phyloP scores from a whole-genome alignment of 2,888 invertebrate genomes.

The Oscheius sp. region DNA sequence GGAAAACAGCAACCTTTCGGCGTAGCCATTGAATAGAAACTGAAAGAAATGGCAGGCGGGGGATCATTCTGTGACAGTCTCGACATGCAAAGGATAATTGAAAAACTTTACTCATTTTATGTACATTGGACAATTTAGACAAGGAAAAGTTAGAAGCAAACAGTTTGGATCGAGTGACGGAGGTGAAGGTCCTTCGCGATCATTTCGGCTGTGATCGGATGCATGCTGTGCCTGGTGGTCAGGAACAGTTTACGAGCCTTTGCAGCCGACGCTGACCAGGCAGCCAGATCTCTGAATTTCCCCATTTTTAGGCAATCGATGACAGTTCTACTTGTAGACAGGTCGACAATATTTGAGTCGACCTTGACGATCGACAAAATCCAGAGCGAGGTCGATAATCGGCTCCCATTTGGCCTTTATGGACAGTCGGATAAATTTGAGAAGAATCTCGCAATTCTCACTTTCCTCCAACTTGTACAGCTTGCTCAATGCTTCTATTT shows the following conservation, averaged over 20 bases:
- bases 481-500: conserved; percentile 79
- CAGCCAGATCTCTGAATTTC: conserved; percentile 51
- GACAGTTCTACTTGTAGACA: conserved; percentile 78
- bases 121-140: not conserved
- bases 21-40: too few species aligned
- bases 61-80: too few species aligned
- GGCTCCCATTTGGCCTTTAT: conserved; percentile 82
- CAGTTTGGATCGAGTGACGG: conserved; percentile 59
- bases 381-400: conserved; percentile 80
- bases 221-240: conserved; percentile 49
- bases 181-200: conserved; percentile 62
- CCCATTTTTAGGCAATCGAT: too few species aligned
- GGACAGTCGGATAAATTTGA: conserved; percentile 83
- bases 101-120: not conserved
- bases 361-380: conserved; percentile 86
- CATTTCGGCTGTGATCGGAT: conserved; percentile 65
- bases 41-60: too few species aligned
- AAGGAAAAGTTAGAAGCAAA: conserved; percentile 52
- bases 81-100: too few species aligned
- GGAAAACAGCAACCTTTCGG: too few species aligned
- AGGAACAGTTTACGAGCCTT: conserved; percentile 56
- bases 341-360: conserved; percentile 92
- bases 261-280: conserved; percentile 52
- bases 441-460: conserved; percentile 84
- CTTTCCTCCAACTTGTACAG: conserved; percentile 80